Conservation (phyloP, 1,140 invertebrate species). For the Hyposmocoma kahamanoa region DNA sequence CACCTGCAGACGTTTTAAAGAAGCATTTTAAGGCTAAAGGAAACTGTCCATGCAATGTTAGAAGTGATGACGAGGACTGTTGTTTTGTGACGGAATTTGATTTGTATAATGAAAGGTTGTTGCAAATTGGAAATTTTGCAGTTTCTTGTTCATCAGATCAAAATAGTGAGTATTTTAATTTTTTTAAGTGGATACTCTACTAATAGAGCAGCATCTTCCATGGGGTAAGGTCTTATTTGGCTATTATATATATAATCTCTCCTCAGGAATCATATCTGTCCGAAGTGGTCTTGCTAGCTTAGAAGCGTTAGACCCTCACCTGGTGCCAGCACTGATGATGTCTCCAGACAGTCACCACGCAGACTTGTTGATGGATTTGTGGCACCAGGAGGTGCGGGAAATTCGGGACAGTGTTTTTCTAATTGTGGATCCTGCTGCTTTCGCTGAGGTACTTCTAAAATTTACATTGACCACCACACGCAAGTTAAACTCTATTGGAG, state of each 20-base stretch:
- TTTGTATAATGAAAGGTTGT: conserved; percentile 76
- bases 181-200: background rate
- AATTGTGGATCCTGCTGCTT: conserved; percentile 79
- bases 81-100: conserved; percentile 76
- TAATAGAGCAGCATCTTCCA: no score
- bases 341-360: conserved; percentile 65
- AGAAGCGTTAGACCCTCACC: conserved; percentile 78
- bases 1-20: conserved; percentile 38
- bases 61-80: conserved; percentile 36
- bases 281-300: conserved; percentile 78
- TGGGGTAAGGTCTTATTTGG: no score
- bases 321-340: conserved; percentile 75
- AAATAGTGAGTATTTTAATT: conserved; percentile 60
- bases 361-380: conserved; percentile 71
- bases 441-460: conserved; percentile 80
- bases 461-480: no score
- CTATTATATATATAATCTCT: no score
- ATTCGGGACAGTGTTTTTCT: conserved; percentile 75
- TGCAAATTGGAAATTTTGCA: conserved; percentile 81
- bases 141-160: conserved; percentile 78
- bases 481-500: no score
- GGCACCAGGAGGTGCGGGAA: conserved; percentile 75
- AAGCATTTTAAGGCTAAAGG: conserved; percentile 36
- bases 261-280: conserved; percentile 74
- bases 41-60: conserved; percentile 24